Percentiles rank a stretch among this genome's conserved stretches.
phyloP scores from a whole-genome alignment of 2,113 vertebrate genomes.

The Spilogale gracilis region DNA sequence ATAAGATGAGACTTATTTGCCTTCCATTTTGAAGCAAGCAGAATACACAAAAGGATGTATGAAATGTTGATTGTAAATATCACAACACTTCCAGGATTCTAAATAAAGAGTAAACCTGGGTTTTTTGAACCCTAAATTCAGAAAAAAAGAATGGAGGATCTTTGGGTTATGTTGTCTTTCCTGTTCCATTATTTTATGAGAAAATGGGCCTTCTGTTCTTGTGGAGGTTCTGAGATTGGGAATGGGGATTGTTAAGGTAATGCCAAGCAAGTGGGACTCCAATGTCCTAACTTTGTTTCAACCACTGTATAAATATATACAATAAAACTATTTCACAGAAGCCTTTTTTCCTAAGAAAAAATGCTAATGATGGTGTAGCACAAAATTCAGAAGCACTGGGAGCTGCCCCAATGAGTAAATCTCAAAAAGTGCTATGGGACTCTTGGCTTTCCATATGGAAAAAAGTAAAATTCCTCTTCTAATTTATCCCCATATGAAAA shows the following conservation, averaged over 20 bases:
- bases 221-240: background rate
- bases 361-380: background rate
- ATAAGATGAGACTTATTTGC: background rate
- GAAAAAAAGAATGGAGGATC: background rate
- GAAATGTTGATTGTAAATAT: background rate
- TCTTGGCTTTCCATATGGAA: background rate
- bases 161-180: background rate
- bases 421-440: background rate
- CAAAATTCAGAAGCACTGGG: constrained; percentile 32
- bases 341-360: background rate
- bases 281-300: background rate
- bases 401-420: background rate
- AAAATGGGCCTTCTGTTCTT: background rate
- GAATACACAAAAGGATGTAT: background rate
- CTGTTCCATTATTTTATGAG: background rate
- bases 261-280: background rate
- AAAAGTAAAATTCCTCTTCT: background rate
- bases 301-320: background rate
- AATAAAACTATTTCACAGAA: background rate
- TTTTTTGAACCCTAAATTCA: background rate
- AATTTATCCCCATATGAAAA: constrained; percentile 7
- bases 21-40: background rate
- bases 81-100: background rate
- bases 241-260: background rate
- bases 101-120: background rate